Evolutionary conservation across 1,140 invertebrate species (phyloP).

Genomic region (Batillaria attramentaria): DNA sequence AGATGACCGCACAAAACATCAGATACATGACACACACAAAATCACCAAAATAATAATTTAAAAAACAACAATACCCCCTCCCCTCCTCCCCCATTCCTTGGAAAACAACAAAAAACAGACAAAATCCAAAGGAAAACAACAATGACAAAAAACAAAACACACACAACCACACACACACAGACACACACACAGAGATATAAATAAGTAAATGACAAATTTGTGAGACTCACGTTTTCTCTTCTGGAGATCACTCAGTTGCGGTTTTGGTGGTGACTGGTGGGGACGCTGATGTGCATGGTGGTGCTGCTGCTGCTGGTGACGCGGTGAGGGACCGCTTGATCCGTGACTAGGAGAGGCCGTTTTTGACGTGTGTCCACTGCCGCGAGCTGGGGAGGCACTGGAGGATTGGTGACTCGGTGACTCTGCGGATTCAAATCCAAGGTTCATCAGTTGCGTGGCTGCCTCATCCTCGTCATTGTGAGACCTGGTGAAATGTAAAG

Average conservation of each 20-base stretch:
- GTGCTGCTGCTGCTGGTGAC: conserved; percentile 1
- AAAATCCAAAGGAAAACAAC: background rate
- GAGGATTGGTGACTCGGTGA: background rate
- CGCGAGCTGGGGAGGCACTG: background rate
- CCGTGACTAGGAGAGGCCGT: background rate
- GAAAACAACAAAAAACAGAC: background rate
- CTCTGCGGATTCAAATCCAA: background rate
- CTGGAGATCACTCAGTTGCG: background rate
- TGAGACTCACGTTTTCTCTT: background rate
- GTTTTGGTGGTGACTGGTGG: background rate
- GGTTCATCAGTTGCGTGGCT: background rate
- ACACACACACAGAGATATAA: background rate
- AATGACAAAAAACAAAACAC: no score
- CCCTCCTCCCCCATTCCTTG: background rate
- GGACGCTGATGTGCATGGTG: no score
- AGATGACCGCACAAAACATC: no score
- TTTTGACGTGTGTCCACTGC: background rate
- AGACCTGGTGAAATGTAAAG: conserved; percentile 5
- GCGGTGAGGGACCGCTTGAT: background rate
- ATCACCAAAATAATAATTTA: background rate
- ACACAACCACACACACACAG: background rate
- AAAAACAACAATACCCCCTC: background rate
- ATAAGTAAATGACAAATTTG: background rate
- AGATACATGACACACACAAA: no score
- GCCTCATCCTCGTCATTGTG: conserved; percentile 26